Evolutionary conservation across 2,113 vertebrate genomes (phyloP), one percentile per base, ranked within the genome.

Genomic region (Silurus asotus): DNA sequence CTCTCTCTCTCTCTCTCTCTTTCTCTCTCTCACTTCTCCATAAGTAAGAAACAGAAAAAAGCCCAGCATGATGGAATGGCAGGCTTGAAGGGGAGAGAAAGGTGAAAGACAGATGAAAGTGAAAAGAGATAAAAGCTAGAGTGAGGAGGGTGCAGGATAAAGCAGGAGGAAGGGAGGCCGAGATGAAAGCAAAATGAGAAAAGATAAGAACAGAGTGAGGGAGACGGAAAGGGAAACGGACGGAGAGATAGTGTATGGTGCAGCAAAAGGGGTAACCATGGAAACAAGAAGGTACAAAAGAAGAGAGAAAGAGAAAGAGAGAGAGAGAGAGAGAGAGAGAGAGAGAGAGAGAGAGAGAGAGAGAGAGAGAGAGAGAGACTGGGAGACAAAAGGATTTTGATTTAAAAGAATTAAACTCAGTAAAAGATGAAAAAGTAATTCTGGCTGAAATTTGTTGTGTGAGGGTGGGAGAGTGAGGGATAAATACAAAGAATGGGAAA

Each of bases 81-180:
- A 95, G 94, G 93, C 94, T 96, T 95, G 94, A 95, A 95, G 94
- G 94, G 95, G 94, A 96, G 94, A 95, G 93, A 95, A 94, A 95
- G 95, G 95, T 96, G 95, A 96, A 95, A 95, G 95, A 95, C 94
- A 95, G 94, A 96, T 95, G 94, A 96, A 95, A 96, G 95, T 94
- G 94, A 93, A 95, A 93, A 94, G 93, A 95, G 94, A 95, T 95
- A 95, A 96, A 95, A 95, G 94, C 93, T 89, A 89, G 94, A 94
- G 94, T 92, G 94, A 96, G 95, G 94, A 95, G 94, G 94, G 93
- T 94, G 95, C 93, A 93, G 94, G 95, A 95, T 94, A 94, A 95
- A 94, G 94, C 93, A 94, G 93, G 93, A 95, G 94, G 94, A 95
- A 95, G 93, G 94, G 94, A 95, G 93, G 93, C 93, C 93, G 93